Conservation (phyloP, 2,797 vertebrate genomes). For the Sphenodon punctatus region DNA sequence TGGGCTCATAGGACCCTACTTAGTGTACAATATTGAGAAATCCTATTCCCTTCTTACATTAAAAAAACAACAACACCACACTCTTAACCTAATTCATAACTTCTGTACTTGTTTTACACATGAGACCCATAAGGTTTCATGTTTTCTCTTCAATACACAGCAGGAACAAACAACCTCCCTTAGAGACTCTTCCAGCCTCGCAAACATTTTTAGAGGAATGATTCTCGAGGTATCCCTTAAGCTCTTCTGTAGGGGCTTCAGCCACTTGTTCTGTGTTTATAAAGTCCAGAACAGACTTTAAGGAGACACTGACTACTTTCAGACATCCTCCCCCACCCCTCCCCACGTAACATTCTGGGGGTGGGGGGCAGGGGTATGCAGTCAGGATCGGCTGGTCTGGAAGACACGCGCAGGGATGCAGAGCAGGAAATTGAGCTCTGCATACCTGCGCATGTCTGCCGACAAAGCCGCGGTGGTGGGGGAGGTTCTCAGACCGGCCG, state of each 20-base stretch:
- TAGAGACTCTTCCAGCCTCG: not conserved
- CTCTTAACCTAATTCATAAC: not conserved
- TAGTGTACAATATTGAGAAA: slow-evolving; percentile 25
- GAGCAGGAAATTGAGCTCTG: no score
- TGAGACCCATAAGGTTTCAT: slow-evolving; percentile 36
- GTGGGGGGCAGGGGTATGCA: no score
- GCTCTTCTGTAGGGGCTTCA: not conserved
- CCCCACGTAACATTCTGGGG: no score
- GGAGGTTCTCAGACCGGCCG: no score
- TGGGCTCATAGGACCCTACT: not conserved
- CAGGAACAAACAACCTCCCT: slow-evolving; percentile 6
- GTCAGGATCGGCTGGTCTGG: no score
- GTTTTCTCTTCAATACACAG: not conserved
- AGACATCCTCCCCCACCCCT: not conserved
- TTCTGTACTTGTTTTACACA: slow-evolving; percentile 10
- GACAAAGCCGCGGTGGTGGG: no score
- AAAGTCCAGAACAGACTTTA: not conserved
- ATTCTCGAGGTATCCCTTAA: not conserved
- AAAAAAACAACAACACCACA: slow-evolving; percentile 23
- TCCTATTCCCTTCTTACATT: slow-evolving; percentile 28
- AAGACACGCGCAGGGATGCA: no score
- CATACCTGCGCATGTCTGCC: no score
- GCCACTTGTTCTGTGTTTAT: not conserved
- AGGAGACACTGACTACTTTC: not conserved
- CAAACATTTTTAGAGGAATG: not conserved